Base-by-base conservation (phyloP, 2,797 vertebrate species). In the Siniperca scherzeri region DNA sequence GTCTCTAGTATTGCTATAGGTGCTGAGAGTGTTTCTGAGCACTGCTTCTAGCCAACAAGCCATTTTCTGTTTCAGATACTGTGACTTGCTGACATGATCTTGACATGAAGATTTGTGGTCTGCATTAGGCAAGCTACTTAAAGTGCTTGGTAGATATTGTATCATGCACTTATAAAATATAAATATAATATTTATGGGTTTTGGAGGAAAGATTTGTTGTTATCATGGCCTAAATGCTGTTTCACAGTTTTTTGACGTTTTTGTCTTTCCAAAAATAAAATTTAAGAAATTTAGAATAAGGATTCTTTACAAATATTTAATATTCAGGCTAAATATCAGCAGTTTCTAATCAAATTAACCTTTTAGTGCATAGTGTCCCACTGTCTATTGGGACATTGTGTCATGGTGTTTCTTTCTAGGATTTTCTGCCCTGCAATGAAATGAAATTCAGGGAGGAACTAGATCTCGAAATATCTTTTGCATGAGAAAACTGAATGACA, bases 401-500 rank as follows among this genome's bases (percentile, higher is more conserved):
- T 50, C 22, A 38, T 25, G 36, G 7, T 19, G 17, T 38, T 13
- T 78, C 27, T 44, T 61, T 62, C 1, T 21, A 46, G 17, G 6
- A 7, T 56, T 48, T 74, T 70, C 16, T 22, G 13, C 30, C 3
- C 56, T 44, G 21, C 13, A 30, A 21, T 38, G 25, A 64, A 40
- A 64, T 65, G 0, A 72, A 33, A 74, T 3, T 40, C 22, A 36
- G 3, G 17, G 19, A 40, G 11, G 42, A 56, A 21, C 11, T 30
- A 14, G 6, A 52, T n/a, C 8, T 17, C 64, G 17, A 77, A 74
- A 71, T 64, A 73, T 52, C 8, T 44, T 52, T 27, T 64, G 25
- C 25, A 74, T 46, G 27, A 53, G 22, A 65, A 44, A 66, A 77
- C 9, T 68, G 40, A 70, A 30, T 19, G 50, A 55, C 57, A 77